A percentile compares a stretch with the other conserved stretches of the same genome.
phyloP scores from a whole-genome alignment of 2,113 vertebrate species.

The Dicaeum eximium region DNA sequence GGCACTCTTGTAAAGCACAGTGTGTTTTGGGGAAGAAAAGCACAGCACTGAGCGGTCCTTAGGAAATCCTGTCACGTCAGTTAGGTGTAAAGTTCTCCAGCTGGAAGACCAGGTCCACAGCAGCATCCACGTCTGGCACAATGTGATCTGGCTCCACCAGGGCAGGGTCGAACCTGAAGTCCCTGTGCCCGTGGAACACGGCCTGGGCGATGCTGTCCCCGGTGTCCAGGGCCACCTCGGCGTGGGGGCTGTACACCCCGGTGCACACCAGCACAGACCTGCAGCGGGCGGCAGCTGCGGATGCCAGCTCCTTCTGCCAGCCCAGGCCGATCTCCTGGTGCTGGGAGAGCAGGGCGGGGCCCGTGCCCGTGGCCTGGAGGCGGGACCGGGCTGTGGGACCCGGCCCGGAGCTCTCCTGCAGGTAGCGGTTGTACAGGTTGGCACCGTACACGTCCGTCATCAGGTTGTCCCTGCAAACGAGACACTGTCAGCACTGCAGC shows the following conservation, averaged over 20 bases:
- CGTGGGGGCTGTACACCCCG: conserved; percentile 79
- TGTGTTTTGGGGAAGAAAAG: background rate
- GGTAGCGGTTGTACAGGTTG: conserved; percentile 87
- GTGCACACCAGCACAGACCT: conserved; percentile 87
- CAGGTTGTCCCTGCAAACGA: conserved; percentile 80
- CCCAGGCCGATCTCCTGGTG: too few relatives aligned
- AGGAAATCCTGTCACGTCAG: background rate
- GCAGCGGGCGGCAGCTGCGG: conserved; percentile 74
- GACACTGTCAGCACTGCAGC: background rate
- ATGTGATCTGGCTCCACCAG: conserved; percentile 77
- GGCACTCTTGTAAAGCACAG: background rate
- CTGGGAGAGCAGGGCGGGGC: too few relatives aligned
- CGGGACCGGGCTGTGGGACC: conserved; percentile 15
- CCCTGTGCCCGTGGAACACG: conserved; percentile 80
- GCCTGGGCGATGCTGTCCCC: conserved; percentile 44
- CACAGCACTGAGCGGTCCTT: background rate
- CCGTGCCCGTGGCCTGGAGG: conserved; percentile 53
- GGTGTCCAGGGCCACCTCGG: conserved; percentile 13
- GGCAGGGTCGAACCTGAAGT: conserved; percentile 76
- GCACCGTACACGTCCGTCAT: conserved; percentile 90
- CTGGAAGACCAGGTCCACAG: conserved; percentile 83
- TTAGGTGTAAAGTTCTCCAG: conserved; percentile 73
- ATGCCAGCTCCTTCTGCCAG: conserved; percentile 74
- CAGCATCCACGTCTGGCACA: conserved; percentile 82
- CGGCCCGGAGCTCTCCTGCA: conserved; percentile 60